These are phyloP conservation scores for Melanotaenia parkinsoni DNA, from an alignment of 2,797 vertebrate genomes.

Conservation along the genomic window DNA sequence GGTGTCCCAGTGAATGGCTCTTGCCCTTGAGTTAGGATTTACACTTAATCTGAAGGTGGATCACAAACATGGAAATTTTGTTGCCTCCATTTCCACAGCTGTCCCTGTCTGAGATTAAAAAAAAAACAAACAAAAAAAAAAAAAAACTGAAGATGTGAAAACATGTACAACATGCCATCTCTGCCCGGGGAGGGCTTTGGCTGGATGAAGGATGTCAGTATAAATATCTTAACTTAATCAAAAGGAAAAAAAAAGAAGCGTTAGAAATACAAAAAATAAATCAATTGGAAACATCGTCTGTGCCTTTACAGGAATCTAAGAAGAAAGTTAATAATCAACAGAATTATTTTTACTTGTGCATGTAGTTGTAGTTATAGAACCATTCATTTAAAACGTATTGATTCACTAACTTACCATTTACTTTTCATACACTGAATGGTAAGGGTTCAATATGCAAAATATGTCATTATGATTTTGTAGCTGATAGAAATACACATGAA, in stretches of 20 bases:
- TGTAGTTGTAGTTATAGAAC: no score
- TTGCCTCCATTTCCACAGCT: background rate
- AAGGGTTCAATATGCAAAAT: no score
- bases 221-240: background rate
- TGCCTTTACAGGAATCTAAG: background rate
- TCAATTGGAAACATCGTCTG: background rate
- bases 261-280: background rate
- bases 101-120: conserved; percentile 9
- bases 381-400: background rate
- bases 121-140: background rate
- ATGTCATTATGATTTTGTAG: no score
- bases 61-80: conserved; percentile 16
- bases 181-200: conserved; percentile 11
- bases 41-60: conserved; percentile 32
- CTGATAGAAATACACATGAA: no score
- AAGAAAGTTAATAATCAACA: background rate
- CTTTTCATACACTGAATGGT: no score
- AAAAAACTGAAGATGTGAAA: conserved; percentile 7
- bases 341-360: background rate
- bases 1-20: conserved; percentile 12
- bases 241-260: background rate
- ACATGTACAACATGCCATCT: conserved; percentile 3
- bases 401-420: no score
- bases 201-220: conserved; percentile 6
- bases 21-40: conserved; percentile 28